Percentiles rank a stretch among this genome's conserved stretches.
Conservation (phyloP, 2,797 vertebrate genomes). For the Siniperca undulata region DNA sequence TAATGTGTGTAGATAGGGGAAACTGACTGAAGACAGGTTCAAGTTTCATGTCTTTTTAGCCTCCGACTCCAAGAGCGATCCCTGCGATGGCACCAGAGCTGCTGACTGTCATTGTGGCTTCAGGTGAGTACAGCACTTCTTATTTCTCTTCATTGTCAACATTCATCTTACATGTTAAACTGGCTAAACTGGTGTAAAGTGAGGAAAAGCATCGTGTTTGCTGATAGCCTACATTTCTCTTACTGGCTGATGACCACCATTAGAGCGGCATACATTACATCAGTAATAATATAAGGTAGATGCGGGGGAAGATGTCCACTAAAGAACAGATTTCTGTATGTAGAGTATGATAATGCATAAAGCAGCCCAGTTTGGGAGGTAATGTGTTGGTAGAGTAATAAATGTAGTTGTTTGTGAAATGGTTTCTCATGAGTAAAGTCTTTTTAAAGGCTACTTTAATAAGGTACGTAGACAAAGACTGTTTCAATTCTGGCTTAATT, state of each 20-base stretch:
- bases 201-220: background rate
- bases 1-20: background rate
- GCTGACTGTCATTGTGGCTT: conserved; percentile 57
- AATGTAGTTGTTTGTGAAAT: background rate
- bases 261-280: background rate
- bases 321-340: background rate
- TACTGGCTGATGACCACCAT: background rate
- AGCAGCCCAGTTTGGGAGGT: background rate
- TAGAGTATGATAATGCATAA: background rate
- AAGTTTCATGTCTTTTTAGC: background rate
- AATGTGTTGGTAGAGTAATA: background rate
- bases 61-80: background rate
- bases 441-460: background rate
- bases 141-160: background rate
- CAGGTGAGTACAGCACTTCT: conserved; percentile 49
- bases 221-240: background rate
- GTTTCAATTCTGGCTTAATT: too few species aligned
- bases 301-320: background rate
- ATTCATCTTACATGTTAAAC: background rate
- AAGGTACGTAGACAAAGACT: background rate
- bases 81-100: conserved; percentile 43
- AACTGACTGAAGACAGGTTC: background rate
- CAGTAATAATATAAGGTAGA: background rate
- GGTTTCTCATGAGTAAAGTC: background rate
- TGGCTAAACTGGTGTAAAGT: background rate